These are phyloP conservation scores for Pseudochirops cupreus DNA, from an alignment of 2,797 vertebrate species.

Conservation along the genomic window DNA sequence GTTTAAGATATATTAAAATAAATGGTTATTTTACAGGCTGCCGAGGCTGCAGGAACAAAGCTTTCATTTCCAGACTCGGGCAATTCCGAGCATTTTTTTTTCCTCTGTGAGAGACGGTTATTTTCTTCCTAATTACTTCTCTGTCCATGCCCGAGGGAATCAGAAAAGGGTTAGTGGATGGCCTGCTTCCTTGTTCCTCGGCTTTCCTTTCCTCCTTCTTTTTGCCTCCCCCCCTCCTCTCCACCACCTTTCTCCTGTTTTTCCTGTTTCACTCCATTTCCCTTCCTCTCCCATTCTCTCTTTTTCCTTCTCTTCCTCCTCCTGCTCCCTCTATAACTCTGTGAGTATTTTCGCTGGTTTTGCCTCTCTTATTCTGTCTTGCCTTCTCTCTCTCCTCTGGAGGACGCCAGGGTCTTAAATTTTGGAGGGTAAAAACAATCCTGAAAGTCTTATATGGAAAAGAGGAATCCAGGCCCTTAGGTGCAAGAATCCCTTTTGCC, in stretches of 20 bases:
- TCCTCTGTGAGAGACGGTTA: neutral
- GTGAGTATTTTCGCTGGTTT: neutral
- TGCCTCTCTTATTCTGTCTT: neutral
- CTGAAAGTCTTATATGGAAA: neutral
- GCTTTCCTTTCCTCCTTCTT: neutral
- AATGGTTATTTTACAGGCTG: slow-evolving; percentile 97
- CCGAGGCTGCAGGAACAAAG: slow-evolving; percentile 62
- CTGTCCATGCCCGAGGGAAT: neutral
- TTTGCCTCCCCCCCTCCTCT: neutral
- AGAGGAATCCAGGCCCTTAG: neutral
- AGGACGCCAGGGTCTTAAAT: neutral
- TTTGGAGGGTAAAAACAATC: neutral
- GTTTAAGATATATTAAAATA: slow-evolving; percentile 92
- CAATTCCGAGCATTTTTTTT: neutral
- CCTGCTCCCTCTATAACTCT: neutral
- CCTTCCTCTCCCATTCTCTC: neutral
- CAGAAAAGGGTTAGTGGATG: neutral
- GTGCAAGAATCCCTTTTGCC: neutral
- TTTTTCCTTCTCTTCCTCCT: neutral
- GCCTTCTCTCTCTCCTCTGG: neutral
- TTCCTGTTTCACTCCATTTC: neutral
- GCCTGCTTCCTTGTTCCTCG: fast-evolving
- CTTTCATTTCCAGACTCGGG: slow-evolving; percentile 29
- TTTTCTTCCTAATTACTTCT: slow-evolving; percentile 28
- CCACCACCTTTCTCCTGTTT: neutral